These are phyloP conservation scores for Morpho helenor DNA, from an alignment of 2,888 invertebrate species.

Conservation along the genomic window DNA sequence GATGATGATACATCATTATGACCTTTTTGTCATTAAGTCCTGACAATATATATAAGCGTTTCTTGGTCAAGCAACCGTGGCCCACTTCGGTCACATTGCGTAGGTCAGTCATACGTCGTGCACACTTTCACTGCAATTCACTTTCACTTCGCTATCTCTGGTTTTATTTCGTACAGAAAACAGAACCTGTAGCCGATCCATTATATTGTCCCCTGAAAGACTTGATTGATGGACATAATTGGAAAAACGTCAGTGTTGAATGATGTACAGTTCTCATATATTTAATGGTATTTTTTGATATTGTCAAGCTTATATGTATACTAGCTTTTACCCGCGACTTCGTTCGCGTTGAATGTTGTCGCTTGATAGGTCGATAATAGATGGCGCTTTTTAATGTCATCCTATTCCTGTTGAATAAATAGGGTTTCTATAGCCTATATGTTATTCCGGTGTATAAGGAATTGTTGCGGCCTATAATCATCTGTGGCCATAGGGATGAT, in stretches of 20 bases:
- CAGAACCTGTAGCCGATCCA: slow-evolving; percentile 10
- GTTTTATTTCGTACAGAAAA: slow-evolving; percentile 12
- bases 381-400: too few species aligned
- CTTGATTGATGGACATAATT: slow-evolving; percentile 15
- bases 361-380: too few species aligned
- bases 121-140: slow-evolving; percentile 64
- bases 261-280: slow-evolving; percentile 9
- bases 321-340: background rate
- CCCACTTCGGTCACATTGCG: slow-evolving; percentile 64
- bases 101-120: slow-evolving; percentile 61
- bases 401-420: too few species aligned
- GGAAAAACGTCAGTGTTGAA: background rate
- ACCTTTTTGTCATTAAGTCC: too few species aligned
- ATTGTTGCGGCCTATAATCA: too few species aligned
- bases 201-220: slow-evolving; percentile 13
- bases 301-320: slow-evolving; percentile 6
- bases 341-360: too few species aligned
- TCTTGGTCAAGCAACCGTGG: slow-evolving; percentile 42
- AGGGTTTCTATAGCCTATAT: too few species aligned
- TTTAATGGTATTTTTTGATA: slow-evolving; percentile 1
- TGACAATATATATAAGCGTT: slow-evolving; percentile 3
- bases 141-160: slow-evolving; percentile 39
- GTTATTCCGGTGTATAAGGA: too few species aligned
- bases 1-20: too few species aligned
- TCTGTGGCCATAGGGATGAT: too few species aligned